These are phyloP conservation scores for Hippoglossus stenolepis DNA, from an alignment of 2,113 vertebrate genomes.

Conservation along the genomic window DNA sequence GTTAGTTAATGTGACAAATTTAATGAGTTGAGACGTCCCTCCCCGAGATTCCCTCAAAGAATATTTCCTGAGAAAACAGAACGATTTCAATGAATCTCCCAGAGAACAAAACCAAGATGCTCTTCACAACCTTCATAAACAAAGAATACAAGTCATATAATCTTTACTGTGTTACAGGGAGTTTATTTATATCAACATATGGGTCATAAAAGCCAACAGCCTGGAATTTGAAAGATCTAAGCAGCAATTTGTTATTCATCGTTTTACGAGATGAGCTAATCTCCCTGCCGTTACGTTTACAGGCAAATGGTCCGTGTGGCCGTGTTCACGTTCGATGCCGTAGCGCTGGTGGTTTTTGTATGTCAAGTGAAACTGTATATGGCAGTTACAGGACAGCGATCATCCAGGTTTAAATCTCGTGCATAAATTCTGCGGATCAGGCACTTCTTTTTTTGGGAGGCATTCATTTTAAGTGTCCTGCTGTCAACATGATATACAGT, in stretches of 20 bases:
- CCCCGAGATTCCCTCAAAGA: conserved; percentile 8
- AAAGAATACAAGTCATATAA: conserved; percentile 63
- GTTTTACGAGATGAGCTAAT: conserved; percentile 73
- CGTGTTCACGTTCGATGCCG: conserved; percentile 19
- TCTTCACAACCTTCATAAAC: conserved; percentile 53
- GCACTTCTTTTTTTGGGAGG: conserved; percentile 51
- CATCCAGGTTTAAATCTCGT: conserved; percentile 62
- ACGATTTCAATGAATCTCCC: conserved; percentile 10
- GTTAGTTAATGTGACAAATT: conserved; percentile 58
- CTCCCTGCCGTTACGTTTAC: conserved; percentile 55
- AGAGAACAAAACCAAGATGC: conserved; percentile 46
- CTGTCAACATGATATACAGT: conserved; percentile 47
- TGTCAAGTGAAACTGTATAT: conserved; percentile 39
- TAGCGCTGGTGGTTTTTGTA: conserved; percentile 44
- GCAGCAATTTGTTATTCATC: conserved; percentile 71
- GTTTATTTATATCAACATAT: conserved; percentile 67
- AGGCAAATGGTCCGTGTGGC: conserved; percentile 39
- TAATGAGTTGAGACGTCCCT: conserved; percentile 36
- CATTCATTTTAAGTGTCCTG: conserved; percentile 61
- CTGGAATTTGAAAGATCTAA: conserved; percentile 67
- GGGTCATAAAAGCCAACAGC: conserved; percentile 63
- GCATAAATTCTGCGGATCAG: conserved; percentile 65
- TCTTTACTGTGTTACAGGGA: conserved; percentile 51
- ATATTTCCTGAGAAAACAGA: conserved; percentile 20
- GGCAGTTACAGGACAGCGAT: conserved; percentile 54